Evolutionary conservation across 2,888 invertebrate genomes (phyloP), one percentile per base, ranked within the genome.

Genomic region (Parnassius mnemosyne): DNA sequence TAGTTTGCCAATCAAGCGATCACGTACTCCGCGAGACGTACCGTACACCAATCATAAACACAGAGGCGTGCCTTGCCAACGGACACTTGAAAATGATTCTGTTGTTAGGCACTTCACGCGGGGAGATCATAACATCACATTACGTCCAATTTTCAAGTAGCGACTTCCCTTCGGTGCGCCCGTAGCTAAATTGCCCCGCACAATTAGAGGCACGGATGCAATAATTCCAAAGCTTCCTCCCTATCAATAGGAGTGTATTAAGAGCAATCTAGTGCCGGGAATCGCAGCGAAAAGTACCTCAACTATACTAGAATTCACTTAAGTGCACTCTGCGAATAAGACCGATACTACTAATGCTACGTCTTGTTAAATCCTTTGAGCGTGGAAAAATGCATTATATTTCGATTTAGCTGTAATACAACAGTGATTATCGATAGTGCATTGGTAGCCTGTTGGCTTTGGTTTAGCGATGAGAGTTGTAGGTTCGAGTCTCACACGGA

Each of bases 221-320:
- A 77, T 81, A 78, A 87, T 87, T 84, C 82, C 73, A 74, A 72
- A 69, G 77, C 82, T 81, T 87, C 87, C 87, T 83, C 75, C 69
- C 66, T 68, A 66, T 66, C 66, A 66, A 64, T 66, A 61, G 66
- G 49, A 69, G 57, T 69, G 64, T 69, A 85, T 86, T 86, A 86
- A 68, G 76, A 73, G 73, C 75, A 80, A 82, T 84, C 80, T 77
- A 74, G 66, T 65, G 72, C 65, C 66, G 72, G 65, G 71, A 78
- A 82, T 78, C 73, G 74, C 72, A 70, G 82, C 72, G 80, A 82
- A 83, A 83, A 82, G 71, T 79, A 74, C 76, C 71, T 68, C 69
- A 74, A 73, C 71, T 73, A 74, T 72, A 67, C 58, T 60, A 57
- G 63, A 58, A 13, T 42, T 53, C 46, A 53, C 13, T 56, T 75